phyloP scores from a whole-genome alignment of 1,140 invertebrate genomes.

The Drosophila persimilis region DNA sequence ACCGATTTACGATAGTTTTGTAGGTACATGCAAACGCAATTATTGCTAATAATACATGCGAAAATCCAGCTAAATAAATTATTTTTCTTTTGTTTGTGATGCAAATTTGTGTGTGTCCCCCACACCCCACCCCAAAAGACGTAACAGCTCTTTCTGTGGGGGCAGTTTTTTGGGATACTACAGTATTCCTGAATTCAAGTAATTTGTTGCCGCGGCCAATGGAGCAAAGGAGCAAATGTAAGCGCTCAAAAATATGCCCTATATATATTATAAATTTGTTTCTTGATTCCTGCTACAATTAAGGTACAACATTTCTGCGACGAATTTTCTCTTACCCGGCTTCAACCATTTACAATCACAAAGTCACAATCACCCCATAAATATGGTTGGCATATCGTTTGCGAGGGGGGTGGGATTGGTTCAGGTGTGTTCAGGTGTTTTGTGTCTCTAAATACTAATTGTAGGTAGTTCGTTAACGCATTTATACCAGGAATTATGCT shows the following conservation, averaged over 20 bases:
- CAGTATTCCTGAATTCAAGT: conserved; percentile 16
- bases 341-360: conserved; percentile 42
- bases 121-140: too few species aligned
- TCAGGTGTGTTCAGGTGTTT: conserved; percentile 48
- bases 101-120: neutral
- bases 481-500: conserved; percentile 62
- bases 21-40: conserved; percentile 62
- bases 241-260: conserved; percentile 40
- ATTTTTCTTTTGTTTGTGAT: conserved; percentile 20
- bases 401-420: conserved; percentile 8
- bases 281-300: conserved; percentile 55
- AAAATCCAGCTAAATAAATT: conserved; percentile 57
- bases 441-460: conserved; percentile 69
- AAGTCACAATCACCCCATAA: conserved; percentile 34
- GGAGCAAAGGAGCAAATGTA: conserved; percentile 5
- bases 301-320: conserved; percentile 66
- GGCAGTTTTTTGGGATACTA: conserved; percentile 15
- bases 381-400: conserved; percentile 13
- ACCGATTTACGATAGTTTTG: conserved; percentile 11
- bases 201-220: conserved; percentile 18
- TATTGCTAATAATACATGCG: conserved; percentile 77
- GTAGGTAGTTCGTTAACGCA: conserved; percentile 75
- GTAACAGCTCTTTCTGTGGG: neutral
- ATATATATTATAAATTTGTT: conserved; percentile 30
- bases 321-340: conserved; percentile 13